These are phyloP conservation scores for Limanda limanda DNA, from an alignment of 2,113 vertebrate genomes.

Conservation along the genomic window DNA sequence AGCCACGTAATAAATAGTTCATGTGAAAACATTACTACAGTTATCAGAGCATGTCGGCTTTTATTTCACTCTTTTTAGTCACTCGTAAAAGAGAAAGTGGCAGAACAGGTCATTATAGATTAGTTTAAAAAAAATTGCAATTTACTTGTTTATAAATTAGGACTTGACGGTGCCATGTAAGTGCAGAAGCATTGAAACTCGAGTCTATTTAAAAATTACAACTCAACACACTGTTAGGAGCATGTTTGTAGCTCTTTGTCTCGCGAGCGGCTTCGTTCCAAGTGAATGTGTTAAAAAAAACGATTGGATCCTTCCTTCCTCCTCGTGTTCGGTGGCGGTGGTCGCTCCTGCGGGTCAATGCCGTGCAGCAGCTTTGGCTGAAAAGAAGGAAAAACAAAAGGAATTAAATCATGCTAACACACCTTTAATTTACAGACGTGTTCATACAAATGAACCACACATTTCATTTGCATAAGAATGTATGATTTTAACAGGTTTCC, in stretches of 20 bases:
- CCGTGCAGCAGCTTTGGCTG: conserved; percentile 87
- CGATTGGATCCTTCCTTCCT: not conserved
- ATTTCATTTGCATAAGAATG: not conserved
- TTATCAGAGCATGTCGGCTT: not conserved
- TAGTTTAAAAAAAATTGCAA: not conserved
- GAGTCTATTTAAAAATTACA: conserved; percentile 21
- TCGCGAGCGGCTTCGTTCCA: conserved; percentile 6
- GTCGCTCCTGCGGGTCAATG: conserved; percentile 69
- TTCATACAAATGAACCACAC: not conserved
- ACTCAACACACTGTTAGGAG: conserved; percentile 27
- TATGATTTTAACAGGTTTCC: too few relatives aligned
- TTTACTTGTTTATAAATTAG: conserved; percentile 51
- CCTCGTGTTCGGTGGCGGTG: fast-evolving
- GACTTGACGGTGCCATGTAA: conserved; percentile 29
- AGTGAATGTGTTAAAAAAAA: conserved; percentile 30
- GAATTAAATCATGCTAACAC: not conserved
- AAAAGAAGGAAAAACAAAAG: conserved; percentile 22
- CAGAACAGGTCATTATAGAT: not conserved
- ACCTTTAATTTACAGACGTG: not conserved
- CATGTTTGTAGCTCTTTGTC: conserved; percentile 9
- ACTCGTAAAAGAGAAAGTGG: conserved; percentile 20
- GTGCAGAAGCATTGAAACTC: conserved; percentile 50
- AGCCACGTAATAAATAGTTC: conserved; percentile 54
- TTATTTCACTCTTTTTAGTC: conserved; percentile 9
- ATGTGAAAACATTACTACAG: conserved; percentile 3